phyloP scores from a whole-genome alignment of 2,113 vertebrate genomes.

The Ptyas mucosa region DNA sequence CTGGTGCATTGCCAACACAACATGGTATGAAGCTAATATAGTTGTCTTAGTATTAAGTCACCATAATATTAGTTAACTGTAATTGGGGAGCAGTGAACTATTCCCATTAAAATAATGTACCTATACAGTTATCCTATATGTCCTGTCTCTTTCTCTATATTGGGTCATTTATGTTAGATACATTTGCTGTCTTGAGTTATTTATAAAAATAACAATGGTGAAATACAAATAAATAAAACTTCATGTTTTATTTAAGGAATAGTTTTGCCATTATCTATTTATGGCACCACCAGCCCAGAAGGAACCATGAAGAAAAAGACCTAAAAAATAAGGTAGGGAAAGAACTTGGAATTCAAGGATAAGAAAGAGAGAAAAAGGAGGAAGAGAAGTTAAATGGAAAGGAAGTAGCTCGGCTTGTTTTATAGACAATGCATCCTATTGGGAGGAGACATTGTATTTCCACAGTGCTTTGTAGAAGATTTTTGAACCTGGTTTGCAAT shows the following conservation, averaged over 20 bases:
- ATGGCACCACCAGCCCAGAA: background rate
- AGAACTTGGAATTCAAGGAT: background rate
- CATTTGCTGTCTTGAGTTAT: background rate
- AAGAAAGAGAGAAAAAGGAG: background rate
- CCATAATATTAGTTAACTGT: conserved; percentile 4
- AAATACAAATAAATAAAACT: background rate
- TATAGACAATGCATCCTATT: background rate
- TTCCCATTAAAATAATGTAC: background rate
- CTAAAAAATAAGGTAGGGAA: background rate
- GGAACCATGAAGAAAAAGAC: background rate
- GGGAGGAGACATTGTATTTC: background rate
- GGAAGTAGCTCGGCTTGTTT: background rate
- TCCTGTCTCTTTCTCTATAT: background rate
- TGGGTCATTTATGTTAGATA: background rate
- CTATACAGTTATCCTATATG: background rate
- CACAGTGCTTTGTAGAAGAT: background rate
- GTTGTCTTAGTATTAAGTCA: conserved; percentile 33
- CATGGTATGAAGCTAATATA: conserved; percentile 30
- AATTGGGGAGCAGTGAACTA: background rate
- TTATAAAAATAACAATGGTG: background rate
- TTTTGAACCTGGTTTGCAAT: background rate
- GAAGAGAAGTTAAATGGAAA: background rate
- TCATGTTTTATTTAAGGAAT: background rate
- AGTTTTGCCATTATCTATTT: background rate
- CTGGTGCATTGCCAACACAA: conserved; percentile 46